These are phyloP conservation scores for Agelas oroides DNA, from an alignment of 37 sponge, comb jelly and placozoan genomes.

Conservation along the genomic window DNA sequence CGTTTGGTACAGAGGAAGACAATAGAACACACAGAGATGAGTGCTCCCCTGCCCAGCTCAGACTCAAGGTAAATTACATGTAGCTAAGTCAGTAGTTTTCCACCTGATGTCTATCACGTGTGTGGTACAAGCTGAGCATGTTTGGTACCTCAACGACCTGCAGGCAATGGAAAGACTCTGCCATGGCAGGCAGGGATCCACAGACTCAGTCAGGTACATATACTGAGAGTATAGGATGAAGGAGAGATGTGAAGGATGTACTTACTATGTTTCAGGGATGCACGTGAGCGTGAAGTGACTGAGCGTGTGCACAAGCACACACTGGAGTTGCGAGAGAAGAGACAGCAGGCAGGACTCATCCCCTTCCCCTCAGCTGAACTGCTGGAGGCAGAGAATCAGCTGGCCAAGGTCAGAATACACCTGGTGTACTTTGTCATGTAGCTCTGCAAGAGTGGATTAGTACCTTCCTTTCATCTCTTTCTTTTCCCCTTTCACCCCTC, in stretches of 20 bases:
- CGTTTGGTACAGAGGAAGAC: conserved; percentile 33
- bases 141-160: too few relatives aligned
- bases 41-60: background rate
- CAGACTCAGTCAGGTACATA: too few relatives aligned
- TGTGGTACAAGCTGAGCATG: too few relatives aligned
- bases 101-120: too few relatives aligned
- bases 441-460: background rate
- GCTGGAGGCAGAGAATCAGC: conserved; percentile 47
- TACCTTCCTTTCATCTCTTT: too few relatives aligned
- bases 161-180: too few relatives aligned
- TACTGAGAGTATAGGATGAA: too few relatives aligned
- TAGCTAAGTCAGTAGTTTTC: too few relatives aligned
- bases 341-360: conserved; percentile 33
- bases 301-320: background rate
- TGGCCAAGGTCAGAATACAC: conserved; percentile 65
- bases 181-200: too few relatives aligned
- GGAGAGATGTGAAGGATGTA: too few relatives aligned
- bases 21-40: background rate
- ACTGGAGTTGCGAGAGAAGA: background rate
- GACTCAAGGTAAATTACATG: background rate
- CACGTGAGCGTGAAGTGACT: conserved; percentile 4
- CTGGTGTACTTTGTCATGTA: background rate
- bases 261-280: too few relatives aligned
- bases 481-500: too few relatives aligned
- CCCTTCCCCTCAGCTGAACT: conserved; percentile 48